Conservation (phyloP, 1,140 invertebrate species). For the Nymphalis io region DNA sequence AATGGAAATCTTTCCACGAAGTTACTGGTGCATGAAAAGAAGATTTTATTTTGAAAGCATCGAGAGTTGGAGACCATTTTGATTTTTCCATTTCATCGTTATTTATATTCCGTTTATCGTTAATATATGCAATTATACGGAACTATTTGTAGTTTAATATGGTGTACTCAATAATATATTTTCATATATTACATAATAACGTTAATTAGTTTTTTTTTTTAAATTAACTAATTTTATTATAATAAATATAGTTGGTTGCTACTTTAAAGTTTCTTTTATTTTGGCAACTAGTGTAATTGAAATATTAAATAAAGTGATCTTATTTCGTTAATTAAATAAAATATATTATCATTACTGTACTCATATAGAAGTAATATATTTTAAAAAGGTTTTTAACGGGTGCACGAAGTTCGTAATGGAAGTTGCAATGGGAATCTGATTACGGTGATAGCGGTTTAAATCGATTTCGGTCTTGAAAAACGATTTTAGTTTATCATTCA, state of each 20-base stretch:
- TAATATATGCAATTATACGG: neutral
- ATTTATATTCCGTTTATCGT: slow-evolving; percentile 4
- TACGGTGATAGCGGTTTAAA: slow-evolving; percentile 17
- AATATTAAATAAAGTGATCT: too few relatives aligned
- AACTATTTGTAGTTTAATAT: too few relatives aligned
- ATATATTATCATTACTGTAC: neutral
- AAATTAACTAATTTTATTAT: too few relatives aligned
- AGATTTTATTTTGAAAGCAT: slow-evolving; percentile 31
- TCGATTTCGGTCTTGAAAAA: slow-evolving; percentile 30
- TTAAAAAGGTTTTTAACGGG: slow-evolving; percentile 15
- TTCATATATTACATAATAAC: too few relatives aligned
- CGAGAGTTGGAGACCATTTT: slow-evolving; percentile 8
- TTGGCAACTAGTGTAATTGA: too few relatives aligned
- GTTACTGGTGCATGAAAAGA: slow-evolving; percentile 51
- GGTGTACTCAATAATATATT: too few relatives aligned
- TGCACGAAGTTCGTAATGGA: slow-evolving; percentile 22
- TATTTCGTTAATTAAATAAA: neutral
- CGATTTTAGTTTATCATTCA: slow-evolving; percentile 19
- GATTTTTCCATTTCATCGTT: slow-evolving; percentile 22
- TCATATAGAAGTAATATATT: slow-evolving; percentile 11
- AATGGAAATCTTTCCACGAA: slow-evolving; percentile 51
- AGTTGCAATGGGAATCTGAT: slow-evolving; percentile 23
- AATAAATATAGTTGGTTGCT: too few relatives aligned
- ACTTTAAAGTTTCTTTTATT: too few relatives aligned
- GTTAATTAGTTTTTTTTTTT: too few relatives aligned